Conservation (phyloP, 2,797 vertebrate genomes). For the Zalophus californianus region DNA sequence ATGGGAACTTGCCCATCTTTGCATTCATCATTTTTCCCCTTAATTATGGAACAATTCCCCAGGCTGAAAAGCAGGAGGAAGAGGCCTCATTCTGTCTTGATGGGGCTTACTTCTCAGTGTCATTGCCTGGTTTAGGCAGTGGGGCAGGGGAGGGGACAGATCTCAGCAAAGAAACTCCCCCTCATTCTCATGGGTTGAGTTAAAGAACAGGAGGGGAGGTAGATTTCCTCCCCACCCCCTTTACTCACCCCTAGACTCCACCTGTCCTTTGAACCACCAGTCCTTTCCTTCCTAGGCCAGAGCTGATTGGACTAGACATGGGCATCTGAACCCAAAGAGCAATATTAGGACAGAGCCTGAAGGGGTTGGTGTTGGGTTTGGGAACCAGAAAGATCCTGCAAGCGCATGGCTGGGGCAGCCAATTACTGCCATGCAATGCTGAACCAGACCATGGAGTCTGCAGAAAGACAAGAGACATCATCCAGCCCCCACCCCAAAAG, state of each 20-base stretch:
- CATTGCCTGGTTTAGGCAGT: background rate
- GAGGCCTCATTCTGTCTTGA: background rate
- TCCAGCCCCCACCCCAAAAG: background rate
- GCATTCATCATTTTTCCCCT: slow-evolving; percentile 47
- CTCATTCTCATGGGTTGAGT: background rate
- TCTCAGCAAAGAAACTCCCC: background rate
- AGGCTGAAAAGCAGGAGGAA: background rate
- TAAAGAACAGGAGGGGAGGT: background rate
- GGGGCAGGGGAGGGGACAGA: background rate
- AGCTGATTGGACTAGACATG: background rate
- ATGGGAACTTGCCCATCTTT: slow-evolving; percentile 66
- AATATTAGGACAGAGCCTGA: background rate
- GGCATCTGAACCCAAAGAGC: background rate
- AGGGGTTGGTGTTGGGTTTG: background rate
- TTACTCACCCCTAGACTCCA: background rate
- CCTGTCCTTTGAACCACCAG: background rate
- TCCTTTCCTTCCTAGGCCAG: background rate
- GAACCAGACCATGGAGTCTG: background rate
- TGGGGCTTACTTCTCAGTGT: background rate
- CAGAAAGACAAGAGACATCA: background rate
- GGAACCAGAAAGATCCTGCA: background rate
- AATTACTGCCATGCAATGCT: background rate
- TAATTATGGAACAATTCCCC: background rate
- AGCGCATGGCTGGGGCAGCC: background rate
- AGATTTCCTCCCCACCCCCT: background rate